phyloP scores from a whole-genome alignment of 37 sponge, comb jelly and placozoan species.

The Axinella damicornis region DNA sequence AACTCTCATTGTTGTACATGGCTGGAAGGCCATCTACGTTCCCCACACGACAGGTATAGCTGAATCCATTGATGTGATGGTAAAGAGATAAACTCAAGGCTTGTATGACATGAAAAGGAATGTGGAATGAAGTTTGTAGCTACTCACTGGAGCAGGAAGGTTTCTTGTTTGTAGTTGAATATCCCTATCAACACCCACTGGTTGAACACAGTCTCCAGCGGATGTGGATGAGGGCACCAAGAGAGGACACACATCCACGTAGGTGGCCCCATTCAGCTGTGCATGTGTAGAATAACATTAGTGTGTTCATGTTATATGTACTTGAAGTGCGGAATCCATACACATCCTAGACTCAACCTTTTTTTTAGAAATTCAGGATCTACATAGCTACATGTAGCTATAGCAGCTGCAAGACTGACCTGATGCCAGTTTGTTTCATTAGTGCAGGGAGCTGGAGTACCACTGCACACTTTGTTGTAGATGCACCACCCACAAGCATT shows the following conservation, averaged over 20 bases:
- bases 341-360: too few species aligned
- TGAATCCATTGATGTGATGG: slow-evolving; percentile 28
- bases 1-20: slow-evolving; percentile 11
- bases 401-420: too few species aligned
- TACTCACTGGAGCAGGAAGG: slow-evolving; percentile 31
- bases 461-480: slow-evolving; percentile 29
- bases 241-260: slow-evolving; percentile 51
- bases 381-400: too few species aligned
- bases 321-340: too few species aligned
- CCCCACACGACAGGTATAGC: slow-evolving; percentile 25
- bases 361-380: too few species aligned
- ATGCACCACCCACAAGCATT: slow-evolving; percentile 43
- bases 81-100: too few species aligned
- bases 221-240: background rate
- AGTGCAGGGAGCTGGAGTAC: background rate
- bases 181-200: slow-evolving; percentile 11
- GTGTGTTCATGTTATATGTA: too few species aligned
- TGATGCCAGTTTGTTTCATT: background rate
- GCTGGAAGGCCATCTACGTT: background rate
- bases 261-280: too few species aligned
- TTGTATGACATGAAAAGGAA: too few species aligned
- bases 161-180: slow-evolving; percentile 46
- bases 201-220: slow-evolving; percentile 28
- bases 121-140: too few species aligned
- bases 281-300: too few species aligned